A percentile compares a stretch with the other conserved stretches of the same genome.
These are phyloP conservation scores for Callimorpha dominula DNA, from an alignment of 2,888 invertebrate genomes.

Conservation along the genomic window DNA sequence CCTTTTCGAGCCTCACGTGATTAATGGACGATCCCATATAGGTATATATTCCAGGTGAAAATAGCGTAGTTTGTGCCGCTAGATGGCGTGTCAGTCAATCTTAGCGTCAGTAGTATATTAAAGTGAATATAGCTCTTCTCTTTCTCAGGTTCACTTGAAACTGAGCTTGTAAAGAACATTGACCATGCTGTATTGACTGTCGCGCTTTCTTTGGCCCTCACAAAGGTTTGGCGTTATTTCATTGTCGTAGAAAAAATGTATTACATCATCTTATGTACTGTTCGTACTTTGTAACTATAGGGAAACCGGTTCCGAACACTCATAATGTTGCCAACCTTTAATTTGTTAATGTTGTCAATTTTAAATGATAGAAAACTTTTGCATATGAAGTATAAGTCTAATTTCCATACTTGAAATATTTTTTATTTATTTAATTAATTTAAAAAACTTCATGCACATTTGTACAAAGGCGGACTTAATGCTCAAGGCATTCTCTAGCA, in stretches of 20 bases:
- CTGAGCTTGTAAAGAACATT: conserved; percentile 22
- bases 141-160: conserved; percentile 33
- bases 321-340: neutral
- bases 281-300: neutral
- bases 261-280: neutral
- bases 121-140: conserved; percentile 32
- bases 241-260: neutral
- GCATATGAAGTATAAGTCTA: no score
- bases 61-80: conserved; percentile 3
- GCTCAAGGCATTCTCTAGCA: no score
- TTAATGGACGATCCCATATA: no score
- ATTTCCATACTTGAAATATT: no score
- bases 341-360: neutral
- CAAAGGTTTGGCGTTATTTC: conserved; percentile 21
- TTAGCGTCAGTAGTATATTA: conserved; percentile 12
- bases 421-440: no score
- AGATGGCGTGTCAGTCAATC: conserved; percentile 48
- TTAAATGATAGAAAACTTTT: no score
- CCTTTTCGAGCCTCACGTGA: no score
- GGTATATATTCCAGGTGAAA: neutral
- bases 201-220: conserved; percentile 54
- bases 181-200: conserved; percentile 32
- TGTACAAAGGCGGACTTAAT: no score
- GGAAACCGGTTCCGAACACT: neutral
- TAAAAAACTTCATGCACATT: no score